Evolutionary conservation across 1,140 invertebrate species (phyloP).

Genomic region (Temnothorax longispinosus): DNA sequence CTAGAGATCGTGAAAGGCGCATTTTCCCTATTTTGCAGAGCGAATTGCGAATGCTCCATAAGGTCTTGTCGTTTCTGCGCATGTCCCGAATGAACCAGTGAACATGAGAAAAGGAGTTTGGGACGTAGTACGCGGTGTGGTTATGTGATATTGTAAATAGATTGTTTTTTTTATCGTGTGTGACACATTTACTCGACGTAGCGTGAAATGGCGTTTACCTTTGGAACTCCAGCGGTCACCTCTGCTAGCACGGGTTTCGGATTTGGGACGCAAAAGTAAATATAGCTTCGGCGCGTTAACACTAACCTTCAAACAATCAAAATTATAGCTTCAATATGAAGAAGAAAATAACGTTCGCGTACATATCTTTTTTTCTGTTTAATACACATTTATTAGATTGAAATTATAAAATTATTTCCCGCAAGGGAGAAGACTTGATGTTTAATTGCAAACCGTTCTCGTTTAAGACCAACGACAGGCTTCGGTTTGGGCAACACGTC

Average conservation of each 20-base stretch:
- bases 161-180: constrained; percentile 5
- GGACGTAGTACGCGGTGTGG: background rate
- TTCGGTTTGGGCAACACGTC: constrained; percentile 69
- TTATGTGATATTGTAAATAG: constrained; percentile 18
- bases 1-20: no score
- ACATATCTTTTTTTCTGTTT: background rate
- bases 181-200: background rate
- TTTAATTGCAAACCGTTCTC: constrained; percentile 19
- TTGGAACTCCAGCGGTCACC: constrained; percentile 78
- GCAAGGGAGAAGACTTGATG: background rate
- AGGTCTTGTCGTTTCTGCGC: no score
- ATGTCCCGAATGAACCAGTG: no score
- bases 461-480: constrained; percentile 69
- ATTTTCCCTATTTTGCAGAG: no score
- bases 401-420: constrained; percentile 17
- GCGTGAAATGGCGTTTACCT: constrained; percentile 70
- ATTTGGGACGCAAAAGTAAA: constrained; percentile 77
- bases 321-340: background rate
- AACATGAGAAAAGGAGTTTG: no score
- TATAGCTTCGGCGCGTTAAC: background rate
- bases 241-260: constrained; percentile 73
- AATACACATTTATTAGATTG: background rate
- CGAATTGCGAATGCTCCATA: no score
- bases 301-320: constrained; percentile 35
- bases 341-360: background rate